Percentiles rank a stretch among this genome's conserved stretches.
phyloP scores from a whole-genome alignment of 2,797 vertebrate genomes.

The Podarcis siculus region DNA sequence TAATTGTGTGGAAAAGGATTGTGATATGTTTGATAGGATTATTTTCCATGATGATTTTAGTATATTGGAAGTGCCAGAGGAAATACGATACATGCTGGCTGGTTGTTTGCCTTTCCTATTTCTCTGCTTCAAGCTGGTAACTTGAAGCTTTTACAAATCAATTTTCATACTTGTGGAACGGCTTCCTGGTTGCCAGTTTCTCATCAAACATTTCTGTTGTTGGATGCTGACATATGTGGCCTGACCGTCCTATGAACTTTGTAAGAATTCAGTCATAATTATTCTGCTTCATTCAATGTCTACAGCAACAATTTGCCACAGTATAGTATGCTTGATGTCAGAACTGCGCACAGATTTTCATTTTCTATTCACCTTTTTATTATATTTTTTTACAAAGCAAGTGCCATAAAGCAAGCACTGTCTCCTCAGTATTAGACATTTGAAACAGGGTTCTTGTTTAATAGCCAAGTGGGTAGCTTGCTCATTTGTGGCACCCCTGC shows the following conservation, averaged over 20 bases:
- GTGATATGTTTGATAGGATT: conserved; percentile 33
- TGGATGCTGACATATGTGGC: conserved; percentile 47
- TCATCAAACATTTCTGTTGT: conserved; percentile 55
- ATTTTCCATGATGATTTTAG: conserved; percentile 44
- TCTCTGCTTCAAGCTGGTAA: conserved; percentile 50
- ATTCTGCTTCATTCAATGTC: neutral
- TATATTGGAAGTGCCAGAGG: conserved; percentile 50
- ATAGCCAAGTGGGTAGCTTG: too few species aligned
- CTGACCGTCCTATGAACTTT: conserved; percentile 68
- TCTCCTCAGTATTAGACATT: neutral
- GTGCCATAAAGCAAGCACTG: neutral
- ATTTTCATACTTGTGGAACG: conserved; percentile 21
- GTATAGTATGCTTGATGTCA: neutral
- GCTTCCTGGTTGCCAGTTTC: conserved; percentile 42
- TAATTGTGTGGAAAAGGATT: conserved; percentile 34
- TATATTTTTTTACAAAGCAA: neutral
- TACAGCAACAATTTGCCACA: neutral
- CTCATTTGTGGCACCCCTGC: too few species aligned
- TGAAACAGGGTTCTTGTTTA: neutral
- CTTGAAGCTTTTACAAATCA: conserved; percentile 52
- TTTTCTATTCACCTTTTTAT: neutral
- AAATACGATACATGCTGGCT: conserved; percentile 52
- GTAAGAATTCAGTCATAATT: neutral
- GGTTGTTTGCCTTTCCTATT: conserved; percentile 33
- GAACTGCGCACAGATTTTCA: neutral